A percentile compares a stretch with the other conserved stretches of the same genome.
Conservation (phyloP, 2,888 invertebrate species). For the Agrotis exclamationis region DNA sequence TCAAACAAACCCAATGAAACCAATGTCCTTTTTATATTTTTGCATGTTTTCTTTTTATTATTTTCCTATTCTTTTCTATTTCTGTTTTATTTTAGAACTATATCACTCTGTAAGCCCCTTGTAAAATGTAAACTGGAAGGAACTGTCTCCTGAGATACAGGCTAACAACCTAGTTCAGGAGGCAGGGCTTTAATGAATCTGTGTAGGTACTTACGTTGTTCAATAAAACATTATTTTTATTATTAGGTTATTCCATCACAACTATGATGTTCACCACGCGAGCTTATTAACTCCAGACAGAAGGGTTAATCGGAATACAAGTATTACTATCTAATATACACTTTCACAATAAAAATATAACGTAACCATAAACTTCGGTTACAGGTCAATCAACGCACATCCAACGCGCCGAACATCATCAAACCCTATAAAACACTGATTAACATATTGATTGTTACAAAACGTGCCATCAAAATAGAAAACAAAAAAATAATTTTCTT, state of each 20-base stretch:
- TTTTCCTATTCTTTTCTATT: no score
- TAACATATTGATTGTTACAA: conserved; percentile 57
- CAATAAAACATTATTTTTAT: no score
- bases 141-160: no score
- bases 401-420: conserved; percentile 47
- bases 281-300: background rate
- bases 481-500: conserved; percentile 41
- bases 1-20: no score
- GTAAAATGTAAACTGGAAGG: no score
- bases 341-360: conserved; percentile 43
- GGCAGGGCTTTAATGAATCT: no score
- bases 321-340: conserved; percentile 19
- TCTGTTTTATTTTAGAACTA: no score
- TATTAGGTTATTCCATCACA: background rate
- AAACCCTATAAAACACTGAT: conserved; percentile 55
- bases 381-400: conserved; percentile 50
- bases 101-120: no score
- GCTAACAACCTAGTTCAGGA: no score
- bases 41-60: no score
- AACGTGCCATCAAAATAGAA: conserved; percentile 36
- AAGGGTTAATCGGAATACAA: conserved; percentile 20
- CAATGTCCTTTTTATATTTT: no score
- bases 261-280: background rate
- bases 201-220: no score
- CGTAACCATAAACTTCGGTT: conserved; percentile 37